phyloP scores from a whole-genome alignment of 2,797 vertebrate species.

The Liparis tanakae region DNA sequence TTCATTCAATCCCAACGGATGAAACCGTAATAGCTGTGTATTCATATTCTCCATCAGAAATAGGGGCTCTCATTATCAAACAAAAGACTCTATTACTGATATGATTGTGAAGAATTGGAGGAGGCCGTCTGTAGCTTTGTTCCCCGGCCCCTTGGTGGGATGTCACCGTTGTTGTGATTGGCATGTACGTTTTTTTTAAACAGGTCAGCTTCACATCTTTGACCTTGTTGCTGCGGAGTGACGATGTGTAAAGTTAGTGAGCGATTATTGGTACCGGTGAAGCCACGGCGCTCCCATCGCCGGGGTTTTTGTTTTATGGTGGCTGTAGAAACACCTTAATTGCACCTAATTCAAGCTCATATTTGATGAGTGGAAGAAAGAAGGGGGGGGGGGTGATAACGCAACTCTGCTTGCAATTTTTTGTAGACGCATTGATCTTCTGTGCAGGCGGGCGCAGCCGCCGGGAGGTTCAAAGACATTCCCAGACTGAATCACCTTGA shows the following conservation, averaged over 20 bases:
- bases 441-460: slow-evolving; percentile 58
- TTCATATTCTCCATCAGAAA: slow-evolving; percentile 74
- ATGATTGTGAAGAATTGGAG: slow-evolving; percentile 71
- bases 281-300: slow-evolving; percentile 45
- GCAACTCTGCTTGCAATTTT: slow-evolving; percentile 42
- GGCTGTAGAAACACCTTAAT: slow-evolving; percentile 71
- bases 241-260: slow-evolving; percentile 68
- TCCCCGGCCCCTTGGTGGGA: slow-evolving; percentile 47
- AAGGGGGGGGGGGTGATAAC: slow-evolving; percentile 11
- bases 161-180: slow-evolving; percentile 64
- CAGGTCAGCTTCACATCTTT: slow-evolving; percentile 68
- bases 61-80: slow-evolving; percentile 76
- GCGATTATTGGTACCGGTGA: slow-evolving; percentile 57
- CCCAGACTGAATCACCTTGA: slow-evolving; percentile 73
- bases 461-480: slow-evolving; percentile 69
- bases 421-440: slow-evolving; percentile 65
- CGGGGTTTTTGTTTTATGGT: slow-evolving; percentile 65
- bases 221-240: slow-evolving; percentile 70
- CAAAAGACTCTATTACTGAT: slow-evolving; percentile 78
- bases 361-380: slow-evolving; percentile 64
- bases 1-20: slow-evolving; percentile 68
- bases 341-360: slow-evolving; percentile 63
- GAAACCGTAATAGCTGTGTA: slow-evolving; percentile 72
- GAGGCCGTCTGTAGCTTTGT: slow-evolving; percentile 56
- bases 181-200: slow-evolving; percentile 38